Evolutionary conservation across 1,140 invertebrate species (phyloP), one percentile per base, ranked within the genome.

Genomic region (Formica selysi): DNA sequence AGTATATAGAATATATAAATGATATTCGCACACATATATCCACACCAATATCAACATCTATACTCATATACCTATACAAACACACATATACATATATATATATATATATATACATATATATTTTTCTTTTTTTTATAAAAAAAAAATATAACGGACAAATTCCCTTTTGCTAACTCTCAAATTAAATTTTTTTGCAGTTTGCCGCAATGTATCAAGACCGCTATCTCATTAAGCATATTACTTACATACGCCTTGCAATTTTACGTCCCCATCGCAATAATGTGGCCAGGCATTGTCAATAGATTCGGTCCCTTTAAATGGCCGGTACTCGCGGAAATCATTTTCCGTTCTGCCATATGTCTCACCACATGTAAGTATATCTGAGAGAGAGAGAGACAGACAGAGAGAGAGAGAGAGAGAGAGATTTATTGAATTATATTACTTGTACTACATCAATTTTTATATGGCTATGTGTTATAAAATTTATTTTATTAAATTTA

Each of bases 201-300:
- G 78, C 95, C 96, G 3, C 95, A 96, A 92, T 95, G 87, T 94
- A 97, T 73, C 95, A 96, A 94, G 92, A 89, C 98, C 2, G 96
- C 97, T 29, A 98, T 98, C 93, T 96, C 97, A 0, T 67, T 97
- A 6, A 97, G 97, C 22, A 97, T 98, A 87, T 96, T 98, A 87
- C 95, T 98, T 70, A 96, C 97, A 0, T 98, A 98, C 94, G 97
- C 97, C n/a, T 95, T 99, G 67, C 98, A 99, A 95, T 97, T 98
- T 90, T 99, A 98, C 93, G 97, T 99, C 2, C 97, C 98, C 57
- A 95, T 97, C 32, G 96, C 96, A 38, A 97, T 97, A 48, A 95
- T 97, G 32, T 97, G 96, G 96, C 96, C 96, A 0, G 90, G 88
- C 32, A 87, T 97, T 0, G 87, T 93, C n/a, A 90, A 95, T 2